Percentiles rank a stretch among this genome's conserved stretches.
These are phyloP conservation scores for Limnothrissa miodon DNA, from an alignment of 2,113 vertebrate species.

Conservation along the genomic window DNA sequence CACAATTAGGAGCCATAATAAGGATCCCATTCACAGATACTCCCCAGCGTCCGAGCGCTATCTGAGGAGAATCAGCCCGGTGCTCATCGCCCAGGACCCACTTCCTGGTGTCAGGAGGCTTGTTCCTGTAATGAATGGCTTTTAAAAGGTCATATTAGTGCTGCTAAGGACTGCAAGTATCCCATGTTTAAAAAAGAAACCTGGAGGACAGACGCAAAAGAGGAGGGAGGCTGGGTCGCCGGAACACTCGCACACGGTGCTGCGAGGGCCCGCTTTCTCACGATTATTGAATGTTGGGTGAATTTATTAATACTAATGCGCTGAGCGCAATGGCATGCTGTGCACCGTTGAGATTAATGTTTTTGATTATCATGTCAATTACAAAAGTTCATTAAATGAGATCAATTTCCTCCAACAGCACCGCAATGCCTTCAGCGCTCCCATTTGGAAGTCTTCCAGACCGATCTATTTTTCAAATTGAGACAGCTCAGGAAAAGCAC, in stretches of 20 bases:
- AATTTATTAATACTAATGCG: constrained; percentile 9
- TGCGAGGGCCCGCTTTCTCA: not conserved
- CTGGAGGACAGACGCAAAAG: not conserved
- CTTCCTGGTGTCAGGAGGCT: constrained; percentile 34
- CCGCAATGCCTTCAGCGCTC: not conserved
- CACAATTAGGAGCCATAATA: constrained; percentile 35
- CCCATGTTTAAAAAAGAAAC: not conserved
- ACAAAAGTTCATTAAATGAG: constrained; percentile 21
- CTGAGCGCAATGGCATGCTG: not conserved
- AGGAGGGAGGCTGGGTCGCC: not conserved
- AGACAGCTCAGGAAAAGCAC: not conserved
- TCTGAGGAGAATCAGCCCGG: constrained; percentile 27
- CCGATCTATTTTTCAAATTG: constrained; percentile 9
- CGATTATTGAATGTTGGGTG: constrained; percentile 1
- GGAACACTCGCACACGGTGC: not conserved
- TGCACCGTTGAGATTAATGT: constrained; percentile 3
- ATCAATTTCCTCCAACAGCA: constrained; percentile 11
- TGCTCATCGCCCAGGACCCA: constrained; percentile 17
- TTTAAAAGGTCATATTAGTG: constrained; percentile 43
- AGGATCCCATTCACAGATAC: constrained; percentile 2
- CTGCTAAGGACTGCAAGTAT: constrained; percentile 27
- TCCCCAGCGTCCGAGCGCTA: not conserved
- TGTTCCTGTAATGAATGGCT: constrained; percentile 36
- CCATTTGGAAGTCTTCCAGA: constrained; percentile 11
- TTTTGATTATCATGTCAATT: constrained; percentile 20